Percentiles rank a stretch among this genome's conserved stretches.
Conservation (phyloP, 1,140 invertebrate species). For the Ectropis grisescens region DNA sequence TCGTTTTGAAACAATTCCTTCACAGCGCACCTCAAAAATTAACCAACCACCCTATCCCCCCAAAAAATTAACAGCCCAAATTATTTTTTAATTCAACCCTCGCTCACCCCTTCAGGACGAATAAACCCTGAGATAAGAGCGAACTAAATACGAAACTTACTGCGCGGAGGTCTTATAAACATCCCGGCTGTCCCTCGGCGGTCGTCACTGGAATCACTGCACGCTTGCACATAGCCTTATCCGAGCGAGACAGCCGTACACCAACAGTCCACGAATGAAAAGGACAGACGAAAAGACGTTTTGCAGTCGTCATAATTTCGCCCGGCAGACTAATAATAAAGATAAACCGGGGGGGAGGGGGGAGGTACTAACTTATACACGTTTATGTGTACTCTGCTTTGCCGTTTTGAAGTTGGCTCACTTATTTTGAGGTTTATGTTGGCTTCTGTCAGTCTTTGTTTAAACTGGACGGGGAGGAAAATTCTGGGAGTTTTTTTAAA, state of each 20-base stretch:
- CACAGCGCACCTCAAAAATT: too few species aligned
- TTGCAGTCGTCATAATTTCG: slow-evolving; percentile 62
- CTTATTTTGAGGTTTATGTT: slow-evolving; percentile 5
- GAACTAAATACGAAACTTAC: slow-evolving; percentile 20
- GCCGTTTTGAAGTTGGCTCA: too few species aligned
- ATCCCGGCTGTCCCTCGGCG: slow-evolving; percentile 21
- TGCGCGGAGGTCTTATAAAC: slow-evolving; percentile 23
- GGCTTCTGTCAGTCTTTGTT: slow-evolving; percentile 4
- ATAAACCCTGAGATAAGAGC: slow-evolving; percentile 21
- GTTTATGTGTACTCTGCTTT: slow-evolving; percentile 1
- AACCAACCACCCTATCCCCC: too few species aligned
- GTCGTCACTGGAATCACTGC: slow-evolving; percentile 41
- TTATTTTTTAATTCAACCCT: slow-evolving; percentile 11
- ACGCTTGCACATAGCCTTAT: slow-evolving; percentile 21
- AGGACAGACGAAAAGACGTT: slow-evolving; percentile 22
- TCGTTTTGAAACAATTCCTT: too few species aligned
- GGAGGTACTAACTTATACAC: slow-evolving; percentile 11
- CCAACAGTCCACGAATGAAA: not conserved
- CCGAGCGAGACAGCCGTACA: slow-evolving; percentile 17
- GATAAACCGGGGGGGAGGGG: slow-evolving; percentile 33
- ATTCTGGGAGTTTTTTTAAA: slow-evolving; percentile 12
- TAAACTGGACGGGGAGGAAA: slow-evolving; percentile 10
- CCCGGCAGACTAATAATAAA: slow-evolving; percentile 53
- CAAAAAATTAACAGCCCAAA: slow-evolving; percentile 2
- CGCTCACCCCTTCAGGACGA: slow-evolving; percentile 14